phyloP scores from a whole-genome alignment of 2,797 vertebrate species.

The Spinibarbus caldwelli region DNA sequence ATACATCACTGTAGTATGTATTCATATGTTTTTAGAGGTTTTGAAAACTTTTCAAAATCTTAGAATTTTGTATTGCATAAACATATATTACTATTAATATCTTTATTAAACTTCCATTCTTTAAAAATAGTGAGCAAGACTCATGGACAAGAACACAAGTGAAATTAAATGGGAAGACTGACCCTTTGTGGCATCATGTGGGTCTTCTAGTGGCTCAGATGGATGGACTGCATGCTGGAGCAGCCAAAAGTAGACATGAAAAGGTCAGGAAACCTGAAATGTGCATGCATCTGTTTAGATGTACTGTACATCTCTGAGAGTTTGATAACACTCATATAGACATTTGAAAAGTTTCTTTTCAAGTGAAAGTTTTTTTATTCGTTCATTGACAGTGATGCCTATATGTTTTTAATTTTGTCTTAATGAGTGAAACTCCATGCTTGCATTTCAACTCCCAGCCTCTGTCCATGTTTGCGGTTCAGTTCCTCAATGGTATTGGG shows the following conservation, averaged over 20 bases:
- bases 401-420: neutral
- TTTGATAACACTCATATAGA: neutral
- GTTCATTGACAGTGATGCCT: neutral
- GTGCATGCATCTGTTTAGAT: constrained; percentile 3
- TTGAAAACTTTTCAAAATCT: neutral
- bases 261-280: constrained; percentile 73
- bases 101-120: neutral
- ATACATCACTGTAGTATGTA: too few relatives aligned
- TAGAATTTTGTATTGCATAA: neutral
- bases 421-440: neutral
- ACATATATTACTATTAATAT: neutral
- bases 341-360: neutral
- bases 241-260: constrained; percentile 74
- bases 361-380: neutral
- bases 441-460: constrained; percentile 72
- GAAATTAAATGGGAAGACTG: constrained; percentile 72
- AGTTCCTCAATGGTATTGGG: constrained; percentile 87
- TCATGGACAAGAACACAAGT: constrained; percentile 84
- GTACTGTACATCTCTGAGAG: neutral
- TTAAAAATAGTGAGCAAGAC: constrained; percentile 82
- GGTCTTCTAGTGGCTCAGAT: constrained; percentile 85
- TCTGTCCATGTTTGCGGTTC: constrained; percentile 80
- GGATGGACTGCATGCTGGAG: constrained; percentile 86
- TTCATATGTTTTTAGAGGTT: neutral
- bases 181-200: constrained; percentile 84